phyloP scores from a whole-genome alignment of 2,888 invertebrate species.

The Metopia argyrocephala region DNA sequence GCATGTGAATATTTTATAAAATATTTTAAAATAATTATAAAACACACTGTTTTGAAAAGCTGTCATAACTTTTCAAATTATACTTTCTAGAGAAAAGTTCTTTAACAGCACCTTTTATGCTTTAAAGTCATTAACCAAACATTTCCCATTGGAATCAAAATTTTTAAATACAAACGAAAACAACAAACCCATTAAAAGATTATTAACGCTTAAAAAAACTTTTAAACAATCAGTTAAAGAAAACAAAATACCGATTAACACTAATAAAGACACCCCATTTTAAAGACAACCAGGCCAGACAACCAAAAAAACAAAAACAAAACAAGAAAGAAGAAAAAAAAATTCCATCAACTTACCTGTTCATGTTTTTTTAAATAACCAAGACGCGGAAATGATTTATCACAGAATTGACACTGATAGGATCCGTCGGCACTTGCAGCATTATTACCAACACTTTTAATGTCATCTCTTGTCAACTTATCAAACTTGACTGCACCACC shows the following conservation, averaged over 20 bases:
- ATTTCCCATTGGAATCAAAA: background rate
- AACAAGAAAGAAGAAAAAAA: slow-evolving; percentile 8
- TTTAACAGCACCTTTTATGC: background rate
- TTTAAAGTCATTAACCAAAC: background rate
- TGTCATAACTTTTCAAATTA: no score
- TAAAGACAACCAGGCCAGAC: background rate
- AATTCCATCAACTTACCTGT: slow-evolving; percentile 83
- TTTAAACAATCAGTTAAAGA: no score
- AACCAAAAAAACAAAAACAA: background rate
- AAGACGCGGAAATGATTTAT: slow-evolving; percentile 92
- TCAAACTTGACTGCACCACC: slow-evolving; percentile 80
- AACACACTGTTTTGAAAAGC: no score
- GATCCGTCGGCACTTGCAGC: slow-evolving; percentile 85
- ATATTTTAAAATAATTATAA: no score
- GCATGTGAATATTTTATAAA: no score
- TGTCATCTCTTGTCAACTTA: slow-evolving; percentile 78
- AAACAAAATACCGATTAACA: no score
- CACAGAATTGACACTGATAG: slow-evolving; percentile 94
- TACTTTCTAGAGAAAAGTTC: background rate
- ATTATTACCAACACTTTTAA: slow-evolving; percentile 73
- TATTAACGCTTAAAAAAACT: slow-evolving; percentile 28
- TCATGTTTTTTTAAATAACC: slow-evolving; percentile 94
- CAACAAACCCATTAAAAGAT: slow-evolving; percentile 43
- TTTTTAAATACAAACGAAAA: background rate
- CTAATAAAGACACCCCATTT: slow-evolving; percentile 57